Conservation (phyloP, 2,113 vertebrate species). For the Notothenia rossii region DNA sequence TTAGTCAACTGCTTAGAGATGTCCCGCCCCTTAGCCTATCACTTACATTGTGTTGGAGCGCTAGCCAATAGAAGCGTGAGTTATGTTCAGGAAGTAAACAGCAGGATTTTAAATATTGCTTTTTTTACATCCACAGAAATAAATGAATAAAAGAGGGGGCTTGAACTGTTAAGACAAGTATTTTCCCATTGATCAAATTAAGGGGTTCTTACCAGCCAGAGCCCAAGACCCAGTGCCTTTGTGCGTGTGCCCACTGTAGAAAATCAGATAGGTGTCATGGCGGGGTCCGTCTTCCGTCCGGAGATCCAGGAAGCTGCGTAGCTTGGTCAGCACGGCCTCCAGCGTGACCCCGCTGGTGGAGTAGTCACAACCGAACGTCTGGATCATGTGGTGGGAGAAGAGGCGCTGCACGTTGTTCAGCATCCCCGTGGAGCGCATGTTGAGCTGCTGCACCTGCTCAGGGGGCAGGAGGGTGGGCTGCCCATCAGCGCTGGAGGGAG, state of each 20-base stretch:
- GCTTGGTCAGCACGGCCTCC: slow-evolving; percentile 90
- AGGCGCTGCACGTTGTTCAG: slow-evolving; percentile 95
- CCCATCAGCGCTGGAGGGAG: slow-evolving; percentile 86
- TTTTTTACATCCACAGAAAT: slow-evolving; percentile 4
- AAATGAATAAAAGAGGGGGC: neutral
- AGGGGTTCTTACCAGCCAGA: slow-evolving; percentile 87
- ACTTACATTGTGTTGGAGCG: too few relatives aligned
- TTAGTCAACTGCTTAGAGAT: too few relatives aligned
- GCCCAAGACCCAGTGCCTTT: slow-evolving; percentile 94
- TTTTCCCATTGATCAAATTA: neutral
- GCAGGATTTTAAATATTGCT: too few relatives aligned
- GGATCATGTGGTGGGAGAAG: slow-evolving; percentile 97
- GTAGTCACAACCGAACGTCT: slow-evolving; percentile 96
- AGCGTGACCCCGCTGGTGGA: slow-evolving; percentile 93
- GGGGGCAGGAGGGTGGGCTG: slow-evolving; percentile 92
- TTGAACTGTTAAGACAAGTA: neutral
- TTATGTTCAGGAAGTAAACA: too few relatives aligned
- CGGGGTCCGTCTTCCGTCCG: slow-evolving; percentile 94
- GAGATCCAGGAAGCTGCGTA: slow-evolving; percentile 93
- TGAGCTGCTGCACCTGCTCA: slow-evolving; percentile 92
- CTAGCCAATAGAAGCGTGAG: too few relatives aligned
- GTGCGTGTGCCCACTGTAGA: slow-evolving; percentile 96
- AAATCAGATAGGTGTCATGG: slow-evolving; percentile 96
- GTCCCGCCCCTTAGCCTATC: too few relatives aligned
- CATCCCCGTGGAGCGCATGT: slow-evolving; percentile 93